These are phyloP conservation scores for Glaucopsyche alexis DNA, from an alignment of 2,888 invertebrate genomes.

Conservation along the genomic window DNA sequence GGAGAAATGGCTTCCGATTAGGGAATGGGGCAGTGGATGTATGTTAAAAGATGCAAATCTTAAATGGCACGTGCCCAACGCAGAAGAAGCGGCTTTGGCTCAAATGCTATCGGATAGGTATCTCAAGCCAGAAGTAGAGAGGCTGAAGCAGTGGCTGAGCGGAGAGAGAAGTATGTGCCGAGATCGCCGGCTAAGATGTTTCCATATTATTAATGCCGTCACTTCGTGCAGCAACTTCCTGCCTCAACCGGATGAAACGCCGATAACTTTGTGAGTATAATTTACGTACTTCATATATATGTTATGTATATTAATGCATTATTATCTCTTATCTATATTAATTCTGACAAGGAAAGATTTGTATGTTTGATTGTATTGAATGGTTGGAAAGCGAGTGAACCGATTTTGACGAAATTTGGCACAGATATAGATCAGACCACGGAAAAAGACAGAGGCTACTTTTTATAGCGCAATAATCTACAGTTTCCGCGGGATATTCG, in stretches of 20 bases:
- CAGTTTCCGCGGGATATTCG: too few species aligned
- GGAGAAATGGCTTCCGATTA: constrained; percentile 85
- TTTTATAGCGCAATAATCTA: too few species aligned
- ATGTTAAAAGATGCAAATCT: constrained; percentile 83
- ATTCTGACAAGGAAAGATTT: too few species aligned
- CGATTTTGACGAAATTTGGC: too few species aligned
- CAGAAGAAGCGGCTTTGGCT: constrained; percentile 83
- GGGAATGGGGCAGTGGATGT: constrained; percentile 90
- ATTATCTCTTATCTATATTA: too few species aligned
- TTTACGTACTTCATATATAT: background rate
- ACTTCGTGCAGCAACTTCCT: constrained; percentile 83
- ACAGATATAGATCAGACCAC: too few species aligned
- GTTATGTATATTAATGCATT: too few species aligned
- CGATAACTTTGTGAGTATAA: constrained; percentile 75
- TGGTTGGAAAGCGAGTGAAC: too few species aligned
- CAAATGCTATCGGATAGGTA: constrained; percentile 83
- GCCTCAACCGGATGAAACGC: constrained; percentile 84
- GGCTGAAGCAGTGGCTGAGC: constrained; percentile 78
- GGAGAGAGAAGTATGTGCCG: constrained; percentile 78
- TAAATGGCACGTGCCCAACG: constrained; percentile 88
- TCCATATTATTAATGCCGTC: constrained; percentile 84
- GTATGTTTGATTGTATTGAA: too few species aligned
- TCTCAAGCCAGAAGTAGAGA: constrained; percentile 82
- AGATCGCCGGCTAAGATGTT: constrained; percentile 83
- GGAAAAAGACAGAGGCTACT: too few species aligned